phyloP scores from a whole-genome alignment of 2,888 invertebrate species.

The Synanthedon vespiformis region DNA sequence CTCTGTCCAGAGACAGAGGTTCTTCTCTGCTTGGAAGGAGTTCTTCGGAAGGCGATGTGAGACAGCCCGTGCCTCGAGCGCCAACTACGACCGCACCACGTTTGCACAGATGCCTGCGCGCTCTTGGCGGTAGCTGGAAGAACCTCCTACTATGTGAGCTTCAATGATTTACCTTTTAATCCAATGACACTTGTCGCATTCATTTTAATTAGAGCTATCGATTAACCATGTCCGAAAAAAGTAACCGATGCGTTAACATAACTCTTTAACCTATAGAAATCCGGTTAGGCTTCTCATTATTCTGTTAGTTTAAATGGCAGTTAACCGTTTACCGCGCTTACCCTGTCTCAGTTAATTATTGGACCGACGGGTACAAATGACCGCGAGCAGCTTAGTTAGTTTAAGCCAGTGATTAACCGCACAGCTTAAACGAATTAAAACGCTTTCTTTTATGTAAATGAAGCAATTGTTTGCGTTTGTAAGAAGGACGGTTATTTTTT shows the following conservation, averaged over 20 bases:
- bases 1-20: constrained; percentile 62
- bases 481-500: not conserved
- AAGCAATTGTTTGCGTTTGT: constrained; percentile 39
- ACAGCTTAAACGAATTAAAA: constrained; percentile 52
- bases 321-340: constrained; percentile 45
- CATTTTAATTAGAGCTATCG: constrained; percentile 25
- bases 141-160: constrained; percentile 83
- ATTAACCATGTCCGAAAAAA: constrained; percentile 33
- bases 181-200: not conserved
- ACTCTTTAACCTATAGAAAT: constrained; percentile 40
- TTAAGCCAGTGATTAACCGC: constrained; percentile 53
- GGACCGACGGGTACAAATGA: constrained; percentile 58
- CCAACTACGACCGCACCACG: constrained; percentile 48
- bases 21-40: constrained; percentile 72
- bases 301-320: constrained; percentile 47
- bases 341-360: constrained; percentile 51
- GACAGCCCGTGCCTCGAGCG: constrained; percentile 43
- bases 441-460: constrained; percentile 63
- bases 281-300: constrained; percentile 41
- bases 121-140: constrained; percentile 83
- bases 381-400: constrained; percentile 42
- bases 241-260: constrained; percentile 30
- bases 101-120: constrained; percentile 78
- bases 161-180: constrained; percentile 18
- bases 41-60: constrained; percentile 79